phyloP scores from a whole-genome alignment of 2,113 vertebrate genomes.

The Chelonoidis abingdonii region DNA sequence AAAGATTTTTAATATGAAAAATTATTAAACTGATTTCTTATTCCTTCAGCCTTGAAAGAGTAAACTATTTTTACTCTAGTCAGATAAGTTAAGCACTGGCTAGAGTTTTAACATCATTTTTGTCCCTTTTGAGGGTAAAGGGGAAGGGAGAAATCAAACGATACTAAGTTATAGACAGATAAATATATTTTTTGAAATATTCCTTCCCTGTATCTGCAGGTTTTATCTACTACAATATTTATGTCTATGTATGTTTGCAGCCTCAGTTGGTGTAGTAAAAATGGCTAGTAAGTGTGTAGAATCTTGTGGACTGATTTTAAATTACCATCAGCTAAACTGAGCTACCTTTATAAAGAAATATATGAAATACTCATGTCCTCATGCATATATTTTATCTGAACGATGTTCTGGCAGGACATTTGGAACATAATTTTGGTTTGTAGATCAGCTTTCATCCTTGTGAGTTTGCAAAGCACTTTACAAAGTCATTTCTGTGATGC shows the following conservation, averaged over 20 bases:
- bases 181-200: not conserved
- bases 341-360: conserved; percentile 24
- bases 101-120: not conserved
- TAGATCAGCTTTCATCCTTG: not conserved
- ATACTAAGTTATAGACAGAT: not conserved
- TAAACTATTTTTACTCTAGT: not conserved
- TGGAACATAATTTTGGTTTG: not conserved
- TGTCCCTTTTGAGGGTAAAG: not conserved
- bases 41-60: not conserved
- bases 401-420: not conserved
- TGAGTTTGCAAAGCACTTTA: not conserved
- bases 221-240: not conserved
- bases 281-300: not conserved
- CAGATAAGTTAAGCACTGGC: not conserved
- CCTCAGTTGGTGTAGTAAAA: not conserved
- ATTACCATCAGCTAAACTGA: conserved; percentile 49
- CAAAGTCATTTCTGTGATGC: not conserved
- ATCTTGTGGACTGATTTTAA: conserved; percentile 9
- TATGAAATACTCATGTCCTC: not conserved
- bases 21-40: not conserved
- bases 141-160: not conserved
- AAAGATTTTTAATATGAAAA: not conserved
- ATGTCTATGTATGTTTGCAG: not conserved
- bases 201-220: not conserved
- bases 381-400: not conserved